Base-by-base conservation (phyloP, 2,888 invertebrate species). In the Heliconius cydno region DNA sequence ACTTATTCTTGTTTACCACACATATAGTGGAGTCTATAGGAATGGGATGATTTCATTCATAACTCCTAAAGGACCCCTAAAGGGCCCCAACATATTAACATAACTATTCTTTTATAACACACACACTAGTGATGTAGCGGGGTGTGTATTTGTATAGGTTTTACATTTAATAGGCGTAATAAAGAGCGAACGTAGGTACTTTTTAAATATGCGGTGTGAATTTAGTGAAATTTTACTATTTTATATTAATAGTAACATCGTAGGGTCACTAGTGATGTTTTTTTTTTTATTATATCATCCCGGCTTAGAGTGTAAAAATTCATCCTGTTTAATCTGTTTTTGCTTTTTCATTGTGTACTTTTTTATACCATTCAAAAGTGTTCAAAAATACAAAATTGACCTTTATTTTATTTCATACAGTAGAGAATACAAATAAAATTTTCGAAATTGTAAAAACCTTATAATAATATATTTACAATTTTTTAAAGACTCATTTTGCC, bases 1-100 rank as follows among this genome's bases (percentile, higher is more conserved):
- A 86, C 86, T 92, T 90, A 91, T 92, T 88, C 88, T 83, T 90
- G 89, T 90, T 90, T 90, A 92, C 92, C 92, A 85, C 91, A 90
- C 88, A 88, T 89, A 88, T 88, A 87, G 76, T 71, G 74, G 71
- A 75, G 70, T 66, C 66, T 77, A 68, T 80, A 79, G 63, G 76
- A 77, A 82, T 80, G 79, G 73, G 78, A 80, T 80, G 79, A 82
- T 80, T 80, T 78, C 76, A 82, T 83, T 81, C 80, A 81, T 71
- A 70, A 70, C 46, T 46, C 60, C 52, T 78, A 68, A 79, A 80
- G 72, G 81, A 28, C 28, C 28, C 28, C 28, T 28, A 28, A 28
- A 28, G 28, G 30, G 73, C 80, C 81, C 82, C 80, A 79, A 77
- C 52, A 13, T 78, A 73, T 70, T 70, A 70, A 70, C 70, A 70